Base-by-base conservation (phyloP, 2,797 vertebrate species). In the Loriculus beryllinus region DNA sequence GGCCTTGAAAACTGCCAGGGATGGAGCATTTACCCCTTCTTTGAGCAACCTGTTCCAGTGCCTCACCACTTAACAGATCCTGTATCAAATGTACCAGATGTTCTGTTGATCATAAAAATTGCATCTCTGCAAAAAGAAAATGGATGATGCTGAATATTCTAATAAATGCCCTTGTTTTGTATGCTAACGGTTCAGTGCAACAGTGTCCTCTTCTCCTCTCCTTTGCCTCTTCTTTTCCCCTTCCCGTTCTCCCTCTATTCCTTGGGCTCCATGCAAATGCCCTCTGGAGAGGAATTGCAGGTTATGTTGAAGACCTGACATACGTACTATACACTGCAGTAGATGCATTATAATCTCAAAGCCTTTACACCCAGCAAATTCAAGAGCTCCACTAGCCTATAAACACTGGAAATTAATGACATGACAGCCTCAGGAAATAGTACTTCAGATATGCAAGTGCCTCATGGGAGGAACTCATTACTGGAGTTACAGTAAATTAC, bases 401-500 rank as follows among this genome's bases (percentile, higher is more conserved):
- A 96, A 94, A 92, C 90, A 33, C 37, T 84, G 70, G 77, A 70
- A 93, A 95, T 79, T 88, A 90, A 96, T 92, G 92, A 77, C 45
- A 82, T 75, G 90, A 80, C 81, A 88, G 64, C 77, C 70, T 82
- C 88, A 84, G 90, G 86, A 95, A 95, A 79, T 16, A 70, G 52
- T 82, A 40, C 60, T 79, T 88, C 74, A 93, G 92, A 90, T 77
- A 31, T 52, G 54, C 68, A 45, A 90, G 67, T 16, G 86, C 59
- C 95, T 90, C 92, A 51, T 29, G 92, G 90, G 92, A 96, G 90
- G 70, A 95, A 94, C 90, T 90, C 81, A 79, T 93, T 95, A 80
- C 83, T 88, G 63, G 74, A 88, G 63, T 95, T 95, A 93, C 94
- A 84, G 93, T 86, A 96, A 93, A 94, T 94, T 85, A 82, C 85